Conservation (phyloP, 1,140 invertebrate species). For the Mactra quadrangularis region DNA sequence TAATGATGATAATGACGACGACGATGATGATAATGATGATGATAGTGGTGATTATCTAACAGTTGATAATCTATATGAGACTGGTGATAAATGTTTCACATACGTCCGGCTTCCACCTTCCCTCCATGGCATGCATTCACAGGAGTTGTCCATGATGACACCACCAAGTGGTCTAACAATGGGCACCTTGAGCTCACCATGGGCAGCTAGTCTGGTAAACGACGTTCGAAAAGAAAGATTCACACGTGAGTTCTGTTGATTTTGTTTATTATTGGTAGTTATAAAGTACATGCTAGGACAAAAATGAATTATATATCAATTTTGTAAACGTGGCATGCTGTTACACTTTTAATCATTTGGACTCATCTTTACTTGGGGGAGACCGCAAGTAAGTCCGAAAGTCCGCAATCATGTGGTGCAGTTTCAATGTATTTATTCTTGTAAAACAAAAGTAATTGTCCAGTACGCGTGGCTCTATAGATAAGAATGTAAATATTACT, state of each 20-base stretch:
- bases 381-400: too few species aligned
- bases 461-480: too few species aligned
- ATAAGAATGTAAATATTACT: too few species aligned
- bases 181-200: not conserved
- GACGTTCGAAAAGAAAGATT: constrained; percentile 49
- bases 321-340: too few species aligned
- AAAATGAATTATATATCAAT: too few species aligned
- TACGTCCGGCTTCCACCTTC: constrained; percentile 1
- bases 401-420: too few species aligned
- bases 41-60: not conserved
- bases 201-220: not conserved
- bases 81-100: constrained; percentile 11
- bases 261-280: not conserved
- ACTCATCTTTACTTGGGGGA: too few species aligned
- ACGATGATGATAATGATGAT: not conserved
- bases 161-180: not conserved
- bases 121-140: not conserved
- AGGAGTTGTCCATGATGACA: not conserved
- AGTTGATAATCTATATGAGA: not conserved
- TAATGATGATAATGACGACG: not conserved
- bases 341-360: too few species aligned
- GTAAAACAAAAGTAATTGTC: too few species aligned
- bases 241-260: constrained; percentile 25
- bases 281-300: not conserved
- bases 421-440: too few species aligned